Evolutionary conservation across 2,113 vertebrate species (phyloP), one percentile per base, ranked within the genome.

Genomic region (Numida meleagris): DNA sequence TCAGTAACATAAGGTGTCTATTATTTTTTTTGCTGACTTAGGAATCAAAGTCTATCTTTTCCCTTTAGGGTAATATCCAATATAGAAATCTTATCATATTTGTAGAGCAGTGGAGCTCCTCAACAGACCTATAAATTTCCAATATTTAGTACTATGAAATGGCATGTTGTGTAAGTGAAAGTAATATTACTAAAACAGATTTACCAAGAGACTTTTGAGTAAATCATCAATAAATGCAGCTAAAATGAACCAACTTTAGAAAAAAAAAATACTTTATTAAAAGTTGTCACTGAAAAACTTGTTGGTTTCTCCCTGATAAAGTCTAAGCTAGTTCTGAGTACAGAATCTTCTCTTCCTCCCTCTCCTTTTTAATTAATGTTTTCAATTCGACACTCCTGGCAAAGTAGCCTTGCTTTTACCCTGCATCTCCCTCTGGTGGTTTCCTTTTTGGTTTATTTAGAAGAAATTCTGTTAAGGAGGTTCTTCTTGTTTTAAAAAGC

Each of bases 371-470:
- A 93, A 85, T 82, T 87, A 71, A 72, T 74, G 53, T 45, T 92
- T 91, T 62, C 59, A 18, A 85, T 86, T 91, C 67, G 68, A 27
- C 59, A 65, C 53, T 90, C 73, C 51, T 51, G 63, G 50, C 82
- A 79, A 73, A 91, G 57, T 88, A 72, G 91, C 89, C 94, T 88
- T 87, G 82, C 82, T 92, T 94, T 90, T 95, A 89, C 89, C 72
- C 93, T 94, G 76, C 16, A 93, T 58, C 96, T 95, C 91, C 94
- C 94, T 96, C 95, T 96, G 91, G 68, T 93, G 93, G 91, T 71
- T 95, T 93, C 42, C n/a, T 70, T 80, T 86, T 46, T 82, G 72
- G 57, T 33, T 72, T 85, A 59, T 74, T 89, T 46, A 92, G 78
- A 82, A 71, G 27, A 33, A 50, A 42, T 4, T 74, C 19, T 24